These are phyloP conservation scores for Acridotheres tristis DNA, from an alignment of 2,797 vertebrate species.

Conservation along the genomic window DNA sequence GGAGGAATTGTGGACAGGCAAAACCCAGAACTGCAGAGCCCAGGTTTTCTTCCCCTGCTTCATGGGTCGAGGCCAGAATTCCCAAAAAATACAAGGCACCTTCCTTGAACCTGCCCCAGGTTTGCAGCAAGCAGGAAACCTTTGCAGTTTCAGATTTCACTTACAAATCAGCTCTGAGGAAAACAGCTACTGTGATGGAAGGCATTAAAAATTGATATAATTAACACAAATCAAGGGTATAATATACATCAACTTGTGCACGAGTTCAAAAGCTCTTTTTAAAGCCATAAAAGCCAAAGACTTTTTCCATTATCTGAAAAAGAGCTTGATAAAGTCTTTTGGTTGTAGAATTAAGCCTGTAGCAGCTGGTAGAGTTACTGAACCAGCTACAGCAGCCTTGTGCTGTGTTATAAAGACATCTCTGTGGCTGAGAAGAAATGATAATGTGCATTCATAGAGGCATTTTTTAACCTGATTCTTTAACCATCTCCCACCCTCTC, in stretches of 20 bases:
- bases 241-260: background rate
- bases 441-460: background rate
- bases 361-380: conserved; percentile 42
- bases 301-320: conserved; percentile 25
- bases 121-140: background rate
- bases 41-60: background rate
- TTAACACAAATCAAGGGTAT: conserved; percentile 17
- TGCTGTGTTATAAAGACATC: conserved; percentile 24
- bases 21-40: background rate
- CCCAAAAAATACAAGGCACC: background rate
- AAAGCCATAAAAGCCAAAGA: background rate
- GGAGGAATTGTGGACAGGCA: background rate
- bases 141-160: background rate
- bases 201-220: conserved; percentile 30
- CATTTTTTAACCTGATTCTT: conserved; percentile 32
- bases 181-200: background rate
- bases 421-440: background rate
- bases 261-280: conserved; percentile 33
- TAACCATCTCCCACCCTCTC: background rate
- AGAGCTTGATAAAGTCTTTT: conserved; percentile 3
- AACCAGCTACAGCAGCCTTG: conserved; percentile 18
- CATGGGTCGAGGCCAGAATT: background rate
- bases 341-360: conserved; percentile 16
- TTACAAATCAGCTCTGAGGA: background rate
- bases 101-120: background rate